phyloP scores from a whole-genome alignment of 2,797 vertebrate species.

The Sebastes matsubarae region DNA sequence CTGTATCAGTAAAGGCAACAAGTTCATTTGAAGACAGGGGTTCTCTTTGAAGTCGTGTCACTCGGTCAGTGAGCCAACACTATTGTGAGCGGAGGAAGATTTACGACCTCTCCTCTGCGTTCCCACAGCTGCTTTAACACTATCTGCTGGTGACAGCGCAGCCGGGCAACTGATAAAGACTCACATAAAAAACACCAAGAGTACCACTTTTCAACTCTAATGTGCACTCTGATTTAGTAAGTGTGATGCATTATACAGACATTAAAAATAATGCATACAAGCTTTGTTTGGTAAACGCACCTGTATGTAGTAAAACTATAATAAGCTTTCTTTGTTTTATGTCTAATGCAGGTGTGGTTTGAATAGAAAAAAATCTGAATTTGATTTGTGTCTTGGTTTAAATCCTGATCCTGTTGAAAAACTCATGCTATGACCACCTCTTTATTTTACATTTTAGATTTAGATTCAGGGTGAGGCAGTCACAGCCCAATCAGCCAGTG shows the following conservation, averaged over 20 bases:
- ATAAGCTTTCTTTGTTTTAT: not conserved
- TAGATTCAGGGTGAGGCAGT: not conserved
- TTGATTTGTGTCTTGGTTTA: not conserved
- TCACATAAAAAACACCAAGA: not conserved
- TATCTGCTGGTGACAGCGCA: constrained; percentile 24
- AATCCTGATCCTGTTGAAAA: not conserved
- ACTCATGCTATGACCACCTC: not conserved
- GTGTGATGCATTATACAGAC: not conserved
- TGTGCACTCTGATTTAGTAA: not conserved
- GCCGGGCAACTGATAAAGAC: constrained; percentile 11
- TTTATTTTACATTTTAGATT: too few relatives aligned
- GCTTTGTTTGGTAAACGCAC: not conserved
- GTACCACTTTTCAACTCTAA: not conserved
- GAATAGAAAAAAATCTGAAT: not conserved
- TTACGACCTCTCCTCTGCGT: constrained; percentile 61
- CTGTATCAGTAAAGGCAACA: constrained; percentile 66
- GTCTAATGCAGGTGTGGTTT: not conserved
- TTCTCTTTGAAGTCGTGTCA: constrained; percentile 74
- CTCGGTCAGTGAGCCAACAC: constrained; percentile 58
- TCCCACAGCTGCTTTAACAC: constrained; percentile 63
- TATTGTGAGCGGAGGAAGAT: constrained; percentile 61
- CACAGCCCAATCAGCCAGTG: not conserved
- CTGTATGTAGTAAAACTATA: not conserved
- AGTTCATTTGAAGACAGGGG: constrained; percentile 70
- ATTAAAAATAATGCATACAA: not conserved